Evolutionary conservation across 2,113 vertebrate genomes (phyloP).

Genomic region (Tetraodon nigroviridis): DNA sequence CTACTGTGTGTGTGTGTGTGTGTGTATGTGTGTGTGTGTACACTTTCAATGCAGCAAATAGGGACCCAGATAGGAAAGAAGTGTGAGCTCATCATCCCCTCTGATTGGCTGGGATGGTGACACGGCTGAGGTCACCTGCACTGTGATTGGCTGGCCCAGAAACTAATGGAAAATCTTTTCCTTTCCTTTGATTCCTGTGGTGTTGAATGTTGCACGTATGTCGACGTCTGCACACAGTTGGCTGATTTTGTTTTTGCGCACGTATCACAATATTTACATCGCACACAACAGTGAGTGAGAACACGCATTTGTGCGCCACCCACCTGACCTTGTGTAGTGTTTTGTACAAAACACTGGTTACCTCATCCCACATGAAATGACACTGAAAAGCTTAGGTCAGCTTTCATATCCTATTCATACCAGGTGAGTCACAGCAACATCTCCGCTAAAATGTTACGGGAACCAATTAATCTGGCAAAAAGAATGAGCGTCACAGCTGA

Average conservation of each 20-base stretch:
- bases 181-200: constrained; percentile 45
- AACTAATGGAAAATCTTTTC: constrained; percentile 46
- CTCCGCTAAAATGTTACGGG: constrained; percentile 36
- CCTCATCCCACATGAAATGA: constrained; percentile 48
- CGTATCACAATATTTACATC: neutral
- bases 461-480: constrained; percentile 23
- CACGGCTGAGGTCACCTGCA: constrained; percentile 57
- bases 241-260: constrained; percentile 1
- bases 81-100: constrained; percentile 57
- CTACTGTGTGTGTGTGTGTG: constrained; percentile 34
- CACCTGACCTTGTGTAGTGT: constrained; percentile 32
- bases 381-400: constrained; percentile 38
- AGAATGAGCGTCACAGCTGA: constrained; percentile 31
- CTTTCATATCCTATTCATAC: constrained; percentile 29
- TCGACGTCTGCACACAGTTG: neutral
- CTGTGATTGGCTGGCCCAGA: constrained; percentile 53
- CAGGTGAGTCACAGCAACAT: constrained; percentile 48
- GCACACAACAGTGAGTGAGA: neutral
- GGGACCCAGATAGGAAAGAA: constrained; percentile 36
- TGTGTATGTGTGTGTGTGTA: neutral
- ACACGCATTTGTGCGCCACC: constrained; percentile 1
- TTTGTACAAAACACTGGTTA: constrained; percentile 36
- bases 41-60: constrained; percentile 73
- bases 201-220: constrained; percentile 18
- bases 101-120: constrained; percentile 73